Conservation (phyloP, 2,113 vertebrate species). For the Xenopus borealis region DNA sequence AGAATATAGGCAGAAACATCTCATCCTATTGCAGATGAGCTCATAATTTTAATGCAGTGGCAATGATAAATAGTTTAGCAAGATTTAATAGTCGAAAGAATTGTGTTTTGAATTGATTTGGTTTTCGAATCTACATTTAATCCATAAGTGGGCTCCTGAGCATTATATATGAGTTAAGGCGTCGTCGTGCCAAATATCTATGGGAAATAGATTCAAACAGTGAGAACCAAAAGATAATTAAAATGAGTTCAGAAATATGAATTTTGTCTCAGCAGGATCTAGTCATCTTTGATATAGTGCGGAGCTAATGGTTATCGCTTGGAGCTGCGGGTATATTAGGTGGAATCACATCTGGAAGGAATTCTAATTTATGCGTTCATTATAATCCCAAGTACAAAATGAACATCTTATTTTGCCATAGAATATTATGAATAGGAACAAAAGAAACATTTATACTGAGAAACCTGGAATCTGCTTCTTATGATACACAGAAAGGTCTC, state of each 20-base stretch:
- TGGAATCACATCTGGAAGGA: constrained; percentile 10
- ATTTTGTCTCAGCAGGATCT: constrained; percentile 31
- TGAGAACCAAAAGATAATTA: constrained; percentile 40
- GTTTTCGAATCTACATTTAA: constrained; percentile 40
- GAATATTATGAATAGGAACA: constrained; percentile 4
- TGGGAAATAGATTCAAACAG: constrained; percentile 39
- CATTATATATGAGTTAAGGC: constrained; percentile 42
- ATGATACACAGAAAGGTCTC: no score
- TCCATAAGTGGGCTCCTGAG: constrained; percentile 29
- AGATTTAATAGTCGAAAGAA: constrained; percentile 43
- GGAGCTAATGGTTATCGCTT: constrained; percentile 34
- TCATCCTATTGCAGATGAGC: constrained; percentile 7
- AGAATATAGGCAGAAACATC: neutral
- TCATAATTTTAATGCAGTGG: constrained; percentile 36
- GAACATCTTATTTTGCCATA: constrained; percentile 28
- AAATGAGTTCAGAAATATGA: constrained; percentile 45
- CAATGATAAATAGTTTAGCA: constrained; percentile 31
- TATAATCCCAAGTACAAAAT: constrained; percentile 29
- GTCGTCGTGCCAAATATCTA: constrained; percentile 39
- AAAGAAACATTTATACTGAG: no score
- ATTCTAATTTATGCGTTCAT: constrained; percentile 28
- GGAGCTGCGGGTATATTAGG: constrained; percentile 19
- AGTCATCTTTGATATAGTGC: constrained; percentile 45
- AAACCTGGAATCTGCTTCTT: no score
- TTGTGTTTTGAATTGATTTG: constrained; percentile 39